Percentiles rank a stretch among this genome's conserved stretches.
phyloP scores from a whole-genome alignment of 2,113 vertebrate species.

The Passerina amoena region DNA sequence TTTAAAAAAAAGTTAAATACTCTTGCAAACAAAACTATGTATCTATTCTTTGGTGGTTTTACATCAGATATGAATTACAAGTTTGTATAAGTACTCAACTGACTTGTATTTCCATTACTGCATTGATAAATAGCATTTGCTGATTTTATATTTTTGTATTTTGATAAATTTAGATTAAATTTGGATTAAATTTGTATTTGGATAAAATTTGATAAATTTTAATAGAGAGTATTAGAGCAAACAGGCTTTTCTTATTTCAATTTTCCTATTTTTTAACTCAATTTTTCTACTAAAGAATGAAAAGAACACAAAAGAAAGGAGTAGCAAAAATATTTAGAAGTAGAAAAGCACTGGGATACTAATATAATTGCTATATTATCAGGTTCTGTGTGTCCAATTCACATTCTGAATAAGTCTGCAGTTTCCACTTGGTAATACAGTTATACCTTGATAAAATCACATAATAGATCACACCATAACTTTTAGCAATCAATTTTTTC shows the following conservation, averaged over 20 bases:
- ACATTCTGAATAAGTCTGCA: slow-evolving; percentile 64
- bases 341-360: neutral
- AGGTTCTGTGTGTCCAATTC: slow-evolving; percentile 52
- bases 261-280: neutral
- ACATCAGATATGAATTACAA: neutral
- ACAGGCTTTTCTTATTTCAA: neutral
- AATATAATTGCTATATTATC: slow-evolving; percentile 34
- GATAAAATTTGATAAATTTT: neutral
- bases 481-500: slow-evolving; percentile 72
- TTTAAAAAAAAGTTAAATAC: neutral
- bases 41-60: neutral
- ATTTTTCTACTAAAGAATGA: neutral
- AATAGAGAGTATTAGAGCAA: neutral
- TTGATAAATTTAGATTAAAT: neutral
- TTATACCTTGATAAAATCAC: slow-evolving; percentile 67
- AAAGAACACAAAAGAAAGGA: neutral
- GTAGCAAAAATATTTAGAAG: neutral
- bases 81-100: neutral
- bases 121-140: neutral
- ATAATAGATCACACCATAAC: slow-evolving; percentile 70
- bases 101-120: neutral
- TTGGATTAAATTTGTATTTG: neutral
- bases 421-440: slow-evolving; percentile 63
- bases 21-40: neutral
- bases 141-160: neutral